Percentiles rank a stretch among this genome's conserved stretches.
Evolutionary conservation across 2,113 vertebrate species (phyloP).

Genomic region (Microcebus jonahi): DNA sequence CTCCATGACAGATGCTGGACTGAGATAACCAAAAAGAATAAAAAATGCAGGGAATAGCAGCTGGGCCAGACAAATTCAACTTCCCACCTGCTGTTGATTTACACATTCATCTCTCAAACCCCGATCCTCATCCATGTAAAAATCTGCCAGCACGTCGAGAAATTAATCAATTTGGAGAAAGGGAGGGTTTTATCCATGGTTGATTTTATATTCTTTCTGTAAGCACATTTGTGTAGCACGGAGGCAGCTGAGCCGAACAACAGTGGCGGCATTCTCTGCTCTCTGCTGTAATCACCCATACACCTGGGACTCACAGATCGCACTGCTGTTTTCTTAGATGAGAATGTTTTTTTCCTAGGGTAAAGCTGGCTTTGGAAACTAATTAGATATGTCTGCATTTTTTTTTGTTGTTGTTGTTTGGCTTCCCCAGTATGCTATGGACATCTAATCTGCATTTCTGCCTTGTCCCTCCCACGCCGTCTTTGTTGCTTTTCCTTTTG

Average conservation of each 20-base stretch:
- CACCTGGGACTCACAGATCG: conserved; percentile 66
- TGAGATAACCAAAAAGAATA: conserved; percentile 67
- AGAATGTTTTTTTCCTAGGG: conserved; percentile 13
- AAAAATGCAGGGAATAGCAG: conserved; percentile 53
- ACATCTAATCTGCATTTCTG: conserved; percentile 66
- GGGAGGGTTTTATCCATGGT: conserved; percentile 54
- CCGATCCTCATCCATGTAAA: conserved; percentile 39
- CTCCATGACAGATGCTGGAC: conserved; percentile 69
- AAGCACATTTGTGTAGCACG: conserved; percentile 69
- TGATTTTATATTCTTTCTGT: conserved; percentile 75
- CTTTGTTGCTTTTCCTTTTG: conserved; percentile 64
- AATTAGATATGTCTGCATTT: conserved; percentile 52
- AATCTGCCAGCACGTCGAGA: conserved; percentile 71
- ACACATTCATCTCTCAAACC: conserved; percentile 64
- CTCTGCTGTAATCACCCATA: conserved; percentile 57
- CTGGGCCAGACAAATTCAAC: conserved; percentile 70
- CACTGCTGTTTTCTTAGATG: conserved; percentile 56
- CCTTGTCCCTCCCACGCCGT: conserved; percentile 2
- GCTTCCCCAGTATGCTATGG: background rate
- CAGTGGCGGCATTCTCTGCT: conserved; percentile 48
- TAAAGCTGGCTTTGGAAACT: conserved; percentile 68
- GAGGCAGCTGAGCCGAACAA: conserved; percentile 69
- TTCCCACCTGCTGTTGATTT: conserved; percentile 77
- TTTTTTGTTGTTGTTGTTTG: background rate
- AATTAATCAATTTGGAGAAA: conserved; percentile 76